Evolutionary conservation across 1,140 invertebrate genomes (phyloP).

Genomic region (Camponotus floridanus): DNA sequence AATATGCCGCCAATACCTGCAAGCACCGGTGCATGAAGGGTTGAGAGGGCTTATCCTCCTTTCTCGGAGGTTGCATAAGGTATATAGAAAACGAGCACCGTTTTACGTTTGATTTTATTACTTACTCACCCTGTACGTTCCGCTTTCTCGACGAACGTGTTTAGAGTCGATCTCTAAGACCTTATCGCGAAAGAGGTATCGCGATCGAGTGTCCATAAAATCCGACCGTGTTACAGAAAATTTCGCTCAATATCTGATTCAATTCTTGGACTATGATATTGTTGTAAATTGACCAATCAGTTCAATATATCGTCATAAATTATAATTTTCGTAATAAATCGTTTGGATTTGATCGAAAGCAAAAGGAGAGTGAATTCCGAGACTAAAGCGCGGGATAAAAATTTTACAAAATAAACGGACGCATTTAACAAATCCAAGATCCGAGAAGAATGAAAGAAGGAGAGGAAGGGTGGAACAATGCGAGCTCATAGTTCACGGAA

Average conservation of each 20-base stretch:
- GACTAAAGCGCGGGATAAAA: background rate
- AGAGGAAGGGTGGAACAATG: background rate
- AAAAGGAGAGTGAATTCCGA: background rate
- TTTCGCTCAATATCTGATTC: conserved; percentile 58
- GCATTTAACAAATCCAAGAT: conserved; percentile 17
- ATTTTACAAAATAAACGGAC: conserved; percentile 13
- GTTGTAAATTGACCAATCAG: conserved; percentile 22
- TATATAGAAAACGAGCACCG: conserved; percentile 71
- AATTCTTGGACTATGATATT: conserved; percentile 39
- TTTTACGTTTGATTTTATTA: conserved; percentile 72
- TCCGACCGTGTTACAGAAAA: conserved; percentile 61
- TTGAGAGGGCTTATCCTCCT: too few species aligned
- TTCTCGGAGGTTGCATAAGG: conserved; percentile 44
- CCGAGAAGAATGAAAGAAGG: background rate
- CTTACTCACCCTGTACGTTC: conserved; percentile 61
- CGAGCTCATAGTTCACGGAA: background rate
- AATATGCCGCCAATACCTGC: conserved; percentile 52
- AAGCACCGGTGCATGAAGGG: background rate
- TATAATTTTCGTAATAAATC: background rate
- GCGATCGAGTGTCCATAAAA: conserved; percentile 48
- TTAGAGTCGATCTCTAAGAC: conserved; percentile 48
- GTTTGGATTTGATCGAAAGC: background rate
- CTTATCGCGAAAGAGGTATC: conserved; percentile 17
- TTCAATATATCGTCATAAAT: background rate
- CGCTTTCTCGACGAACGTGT: conserved; percentile 38